Evolutionary conservation across 2,888 invertebrate species (phyloP).

Genomic region (Apodemia hepburni): DNA sequence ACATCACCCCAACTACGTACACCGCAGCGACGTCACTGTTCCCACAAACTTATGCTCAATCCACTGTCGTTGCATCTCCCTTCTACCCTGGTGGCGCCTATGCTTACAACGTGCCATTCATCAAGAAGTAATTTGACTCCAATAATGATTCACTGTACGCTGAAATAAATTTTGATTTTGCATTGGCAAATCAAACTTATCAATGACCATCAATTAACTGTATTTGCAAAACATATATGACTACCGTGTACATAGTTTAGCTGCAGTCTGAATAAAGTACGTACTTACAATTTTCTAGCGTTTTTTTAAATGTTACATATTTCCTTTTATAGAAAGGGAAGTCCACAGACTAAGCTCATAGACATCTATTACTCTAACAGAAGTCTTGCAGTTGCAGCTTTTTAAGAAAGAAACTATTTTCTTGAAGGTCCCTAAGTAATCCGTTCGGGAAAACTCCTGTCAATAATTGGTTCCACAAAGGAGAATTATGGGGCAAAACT

Average conservation of each 20-base stretch:
- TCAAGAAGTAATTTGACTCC: conserved; percentile 26
- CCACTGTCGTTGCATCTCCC: conserved; percentile 38
- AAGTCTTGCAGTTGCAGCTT: no score
- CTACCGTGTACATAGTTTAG: not conserved
- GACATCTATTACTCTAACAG: no score
- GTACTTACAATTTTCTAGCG: not conserved
- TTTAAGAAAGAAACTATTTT: no score
- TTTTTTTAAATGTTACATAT: not conserved
- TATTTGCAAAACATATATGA: not conserved
- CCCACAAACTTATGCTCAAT: conserved; percentile 22
- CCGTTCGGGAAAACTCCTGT: no score
- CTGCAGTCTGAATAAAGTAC: conserved; percentile 9
- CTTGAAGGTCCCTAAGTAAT: no score
- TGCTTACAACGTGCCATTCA: conserved; percentile 25
- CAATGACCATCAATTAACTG: not conserved
- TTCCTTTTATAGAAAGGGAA: no score
- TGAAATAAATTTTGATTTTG: not conserved
- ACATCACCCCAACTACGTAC: not conserved
- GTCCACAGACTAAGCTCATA: no score
- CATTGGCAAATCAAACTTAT: not conserved
- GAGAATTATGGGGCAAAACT: no score
- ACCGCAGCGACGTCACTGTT: not conserved
- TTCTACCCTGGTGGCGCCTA: conserved; percentile 27
- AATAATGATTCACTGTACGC: not conserved
- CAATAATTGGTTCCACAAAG: no score